phyloP scores from a whole-genome alignment of 2,888 invertebrate genomes.

The Allophyes oxyacanthae region DNA sequence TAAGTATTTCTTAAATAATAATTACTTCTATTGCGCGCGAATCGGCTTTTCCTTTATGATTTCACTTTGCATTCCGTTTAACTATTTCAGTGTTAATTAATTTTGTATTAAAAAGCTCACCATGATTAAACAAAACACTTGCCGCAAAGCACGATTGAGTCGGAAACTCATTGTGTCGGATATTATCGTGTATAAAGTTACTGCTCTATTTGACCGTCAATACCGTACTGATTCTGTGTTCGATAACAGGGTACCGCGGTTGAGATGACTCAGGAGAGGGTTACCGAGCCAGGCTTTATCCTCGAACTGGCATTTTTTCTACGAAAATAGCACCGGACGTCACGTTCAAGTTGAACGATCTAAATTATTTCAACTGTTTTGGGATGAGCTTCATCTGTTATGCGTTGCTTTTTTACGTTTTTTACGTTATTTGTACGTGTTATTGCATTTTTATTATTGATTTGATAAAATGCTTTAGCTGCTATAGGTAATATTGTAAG shows the following conservation, averaged over 20 bases:
- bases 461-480: constrained; percentile 3
- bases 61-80: constrained; percentile 70
- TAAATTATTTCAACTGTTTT: constrained; percentile 73
- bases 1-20: constrained; percentile 63
- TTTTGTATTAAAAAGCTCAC: constrained; percentile 54
- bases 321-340: constrained; percentile 75
- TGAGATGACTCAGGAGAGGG: constrained; percentile 72
- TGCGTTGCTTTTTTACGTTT: constrained; percentile 44
- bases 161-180: constrained; percentile 60
- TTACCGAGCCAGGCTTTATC: constrained; percentile 65
- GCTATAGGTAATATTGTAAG: no score
- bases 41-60: constrained; percentile 45
- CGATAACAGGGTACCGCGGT: constrained; percentile 69
- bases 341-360: constrained; percentile 85
- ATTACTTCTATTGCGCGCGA: constrained; percentile 27
- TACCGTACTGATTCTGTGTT: constrained; percentile 73
- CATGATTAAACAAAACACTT: constrained; percentile 65
- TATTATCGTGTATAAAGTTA: constrained; percentile 63
- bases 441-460: constrained; percentile 24
- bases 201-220: constrained; percentile 66
- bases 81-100: constrained; percentile 47
- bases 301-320: constrained; percentile 66
- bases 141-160: constrained; percentile 57
- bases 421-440: constrained; percentile 25
- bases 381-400: constrained; percentile 56